phyloP scores from a whole-genome alignment of 2,113 vertebrate genomes.

The Pachypanchax playfairii region DNA sequence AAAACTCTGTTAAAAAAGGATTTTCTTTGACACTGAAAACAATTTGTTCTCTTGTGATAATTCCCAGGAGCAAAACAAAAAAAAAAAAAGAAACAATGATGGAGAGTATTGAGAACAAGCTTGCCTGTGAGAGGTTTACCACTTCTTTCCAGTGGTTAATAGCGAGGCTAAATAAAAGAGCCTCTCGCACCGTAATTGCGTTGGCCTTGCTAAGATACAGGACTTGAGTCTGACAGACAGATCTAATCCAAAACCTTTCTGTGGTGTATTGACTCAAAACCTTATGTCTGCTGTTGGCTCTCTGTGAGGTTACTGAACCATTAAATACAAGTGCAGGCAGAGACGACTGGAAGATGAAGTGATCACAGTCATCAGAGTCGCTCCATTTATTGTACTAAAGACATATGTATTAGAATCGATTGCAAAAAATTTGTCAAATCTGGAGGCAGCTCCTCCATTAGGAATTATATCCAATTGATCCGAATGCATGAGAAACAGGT shows the following conservation, averaged over 20 bases:
- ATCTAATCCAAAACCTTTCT: background rate
- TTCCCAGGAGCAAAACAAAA: slow-evolving; percentile 9
- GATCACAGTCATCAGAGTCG: background rate
- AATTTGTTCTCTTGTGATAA: slow-evolving; percentile 9
- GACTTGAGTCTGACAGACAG: background rate
- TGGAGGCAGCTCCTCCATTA: too few species aligned
- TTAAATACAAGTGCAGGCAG: background rate
- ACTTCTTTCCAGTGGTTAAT: slow-evolving; percentile 9
- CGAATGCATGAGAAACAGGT: too few species aligned
- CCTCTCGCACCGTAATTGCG: slow-evolving; percentile 6
- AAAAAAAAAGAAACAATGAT: slow-evolving; percentile 20
- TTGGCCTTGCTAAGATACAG: background rate
- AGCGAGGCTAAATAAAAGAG: slow-evolving; percentile 1
- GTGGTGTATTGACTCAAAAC: background rate
- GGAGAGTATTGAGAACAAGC: slow-evolving; percentile 19
- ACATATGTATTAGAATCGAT: too few species aligned
- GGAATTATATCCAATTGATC: too few species aligned
- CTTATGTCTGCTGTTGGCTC: background rate
- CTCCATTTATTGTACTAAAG: background rate
- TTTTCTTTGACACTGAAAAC: slow-evolving; percentile 16
- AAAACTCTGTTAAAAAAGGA: slow-evolving; percentile 9
- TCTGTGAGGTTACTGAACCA: background rate
- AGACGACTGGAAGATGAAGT: background rate
- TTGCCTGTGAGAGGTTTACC: slow-evolving; percentile 19
- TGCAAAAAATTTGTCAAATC: too few species aligned